A percentile compares a stretch with the other conserved stretches of the same genome.
Evolutionary conservation across 2,113 vertebrate species (phyloP).

Genomic region (Furnarius figulus): DNA sequence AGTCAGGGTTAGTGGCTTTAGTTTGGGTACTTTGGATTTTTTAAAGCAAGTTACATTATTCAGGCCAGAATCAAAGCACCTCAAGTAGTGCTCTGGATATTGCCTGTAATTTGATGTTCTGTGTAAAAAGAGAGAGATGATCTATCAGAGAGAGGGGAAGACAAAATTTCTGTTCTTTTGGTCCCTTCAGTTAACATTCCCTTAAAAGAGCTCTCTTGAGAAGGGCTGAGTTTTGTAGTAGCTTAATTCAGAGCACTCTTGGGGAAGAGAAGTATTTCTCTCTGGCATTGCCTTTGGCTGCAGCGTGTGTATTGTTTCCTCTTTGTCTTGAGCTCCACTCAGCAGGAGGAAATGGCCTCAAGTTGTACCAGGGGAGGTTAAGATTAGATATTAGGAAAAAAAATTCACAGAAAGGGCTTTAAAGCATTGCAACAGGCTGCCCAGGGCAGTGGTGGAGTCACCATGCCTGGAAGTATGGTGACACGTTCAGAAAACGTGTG

Average conservation of each 20-base stretch:
- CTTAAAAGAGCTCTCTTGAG: neutral
- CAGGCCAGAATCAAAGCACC: neutral
- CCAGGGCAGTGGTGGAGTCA: neutral
- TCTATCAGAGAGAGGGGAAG: neutral
- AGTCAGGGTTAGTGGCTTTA: neutral
- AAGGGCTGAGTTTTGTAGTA: neutral
- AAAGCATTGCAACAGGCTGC: neutral
- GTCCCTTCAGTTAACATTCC: neutral
- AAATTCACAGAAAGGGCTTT: neutral
- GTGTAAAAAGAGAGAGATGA: neutral
- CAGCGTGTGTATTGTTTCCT: neutral
- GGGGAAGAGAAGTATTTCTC: neutral
- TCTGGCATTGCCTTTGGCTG: neutral
- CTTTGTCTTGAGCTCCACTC: neutral
- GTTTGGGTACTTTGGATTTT: neutral
- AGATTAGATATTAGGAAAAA: neutral
- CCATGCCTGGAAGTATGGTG: neutral
- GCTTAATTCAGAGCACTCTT: neutral
- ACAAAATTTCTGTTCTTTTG: neutral
- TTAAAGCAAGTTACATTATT: neutral
- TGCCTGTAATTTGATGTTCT: neutral
- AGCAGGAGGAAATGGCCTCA: neutral
- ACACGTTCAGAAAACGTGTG: neutral
- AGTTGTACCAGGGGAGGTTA: neutral
- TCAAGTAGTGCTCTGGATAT: neutral